A percentile compares a stretch with the other conserved stretches of the same genome.
These are phyloP conservation scores for Apamea monoglypha DNA, from an alignment of 2,888 invertebrate species.

Conservation along the genomic window DNA sequence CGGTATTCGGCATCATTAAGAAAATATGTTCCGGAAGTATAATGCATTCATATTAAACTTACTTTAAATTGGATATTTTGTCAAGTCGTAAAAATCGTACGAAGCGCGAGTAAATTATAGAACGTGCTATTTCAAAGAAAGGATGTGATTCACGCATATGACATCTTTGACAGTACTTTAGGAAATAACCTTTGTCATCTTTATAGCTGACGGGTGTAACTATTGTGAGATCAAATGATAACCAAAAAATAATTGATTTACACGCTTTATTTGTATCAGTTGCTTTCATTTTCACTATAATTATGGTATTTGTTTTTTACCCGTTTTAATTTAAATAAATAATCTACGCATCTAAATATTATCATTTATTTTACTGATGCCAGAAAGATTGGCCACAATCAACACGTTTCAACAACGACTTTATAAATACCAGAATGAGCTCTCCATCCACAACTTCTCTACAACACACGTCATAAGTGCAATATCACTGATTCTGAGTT, in stretches of 20 bases:
- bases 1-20: too few relatives aligned
- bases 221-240: neutral
- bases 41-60: too few relatives aligned
- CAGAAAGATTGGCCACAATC: neutral
- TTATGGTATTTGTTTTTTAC: neutral
- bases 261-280: neutral
- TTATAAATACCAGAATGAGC: neutral
- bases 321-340: neutral
- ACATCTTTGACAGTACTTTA: neutral
- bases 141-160: neutral
- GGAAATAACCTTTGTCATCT: neutral
- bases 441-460: slow-evolving; percentile 27
- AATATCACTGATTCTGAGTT: slow-evolving; percentile 57
- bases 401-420: neutral
- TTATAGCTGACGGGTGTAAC: neutral
- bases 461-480: slow-evolving; percentile 34
- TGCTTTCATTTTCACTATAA: neutral
- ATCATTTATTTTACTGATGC: too few relatives aligned
- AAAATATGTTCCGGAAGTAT: too few relatives aligned
- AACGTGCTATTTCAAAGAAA: neutral
- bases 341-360: neutral
- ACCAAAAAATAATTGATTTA: neutral
- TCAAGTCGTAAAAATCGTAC: too few relatives aligned
- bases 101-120: too few relatives aligned
- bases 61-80: too few relatives aligned